Evolutionary conservation across 2,888 invertebrate species (phyloP).

Genomic region (Cryptosula pallasiana): DNA sequence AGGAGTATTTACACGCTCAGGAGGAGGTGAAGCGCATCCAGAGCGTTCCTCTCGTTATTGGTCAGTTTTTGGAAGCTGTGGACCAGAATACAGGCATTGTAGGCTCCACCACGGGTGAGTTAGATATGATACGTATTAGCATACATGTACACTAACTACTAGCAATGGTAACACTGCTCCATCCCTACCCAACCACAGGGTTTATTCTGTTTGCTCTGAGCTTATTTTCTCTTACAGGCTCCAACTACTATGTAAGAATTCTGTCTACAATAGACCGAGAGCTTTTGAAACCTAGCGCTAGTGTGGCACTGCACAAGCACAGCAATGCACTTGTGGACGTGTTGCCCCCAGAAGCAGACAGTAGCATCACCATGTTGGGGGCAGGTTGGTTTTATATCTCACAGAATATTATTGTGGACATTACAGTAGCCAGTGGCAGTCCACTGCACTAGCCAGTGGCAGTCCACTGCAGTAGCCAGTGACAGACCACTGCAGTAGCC

Average conservation of each 20-base stretch:
- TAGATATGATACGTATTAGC: no score
- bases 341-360: slow-evolving; percentile 96
- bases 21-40: slow-evolving; percentile 91
- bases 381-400: slow-evolving; percentile 61
- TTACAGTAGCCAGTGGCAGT: no score
- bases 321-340: slow-evolving; percentile 99
- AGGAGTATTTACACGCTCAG: slow-evolving; percentile 97
- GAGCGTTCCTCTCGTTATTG: slow-evolving; percentile 96
- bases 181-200: no score
- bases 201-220: no score
- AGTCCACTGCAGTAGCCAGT: no score
- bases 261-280: slow-evolving; percentile 96
- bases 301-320: slow-evolving; percentile 96
- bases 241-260: slow-evolving; percentile 98
- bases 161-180: no score
- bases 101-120: slow-evolving; percentile 80
- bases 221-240: no score
- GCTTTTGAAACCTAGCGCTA: slow-evolving; percentile 92
- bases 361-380: slow-evolving; percentile 96
- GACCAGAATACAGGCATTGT: slow-evolving; percentile 99
- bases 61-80: slow-evolving; percentile 97
- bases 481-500: no score
- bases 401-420: no score
- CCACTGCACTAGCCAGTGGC: no score
- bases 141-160: no score